Conservation (phyloP, 2,113 vertebrate genomes). For the Pristiophorus japonicus region DNA sequence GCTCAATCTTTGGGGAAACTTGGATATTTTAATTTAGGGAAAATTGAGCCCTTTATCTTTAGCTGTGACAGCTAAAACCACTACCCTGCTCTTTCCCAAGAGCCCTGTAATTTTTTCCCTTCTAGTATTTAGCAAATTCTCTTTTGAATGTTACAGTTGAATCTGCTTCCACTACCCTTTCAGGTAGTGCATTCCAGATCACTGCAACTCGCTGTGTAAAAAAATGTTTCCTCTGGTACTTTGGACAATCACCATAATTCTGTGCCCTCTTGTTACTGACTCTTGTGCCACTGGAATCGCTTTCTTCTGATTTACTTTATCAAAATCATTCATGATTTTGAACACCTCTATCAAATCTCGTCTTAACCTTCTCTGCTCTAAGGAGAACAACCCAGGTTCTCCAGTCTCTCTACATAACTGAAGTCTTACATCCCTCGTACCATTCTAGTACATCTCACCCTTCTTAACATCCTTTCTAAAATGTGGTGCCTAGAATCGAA, state of each 20-base stretch:
- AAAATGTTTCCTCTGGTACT: neutral
- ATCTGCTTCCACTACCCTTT: neutral
- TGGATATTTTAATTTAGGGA: no score
- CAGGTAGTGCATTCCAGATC: neutral
- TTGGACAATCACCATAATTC: no score
- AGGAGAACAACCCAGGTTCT: neutral
- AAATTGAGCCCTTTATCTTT: no score
- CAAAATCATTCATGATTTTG: neutral
- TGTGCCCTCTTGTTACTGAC: neutral
- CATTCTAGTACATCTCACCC: neutral
- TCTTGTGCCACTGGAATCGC: neutral
- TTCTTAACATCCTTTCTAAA: neutral
- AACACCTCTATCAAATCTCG: neutral
- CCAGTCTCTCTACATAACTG: neutral
- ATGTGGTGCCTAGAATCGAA: neutral
- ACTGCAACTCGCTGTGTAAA: neutral
- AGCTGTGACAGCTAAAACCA: neutral
- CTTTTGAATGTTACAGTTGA: neutral
- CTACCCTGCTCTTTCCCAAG: neutral
- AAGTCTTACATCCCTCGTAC: neutral
- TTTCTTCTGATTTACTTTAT: neutral
- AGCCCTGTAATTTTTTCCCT: neutral
- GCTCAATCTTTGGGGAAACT: no score
- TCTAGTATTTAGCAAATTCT: neutral
- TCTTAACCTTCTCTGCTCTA: neutral